A percentile compares a stretch with the other conserved stretches of the same genome.
Conservation (phyloP, 2,888 invertebrate species). For the Drosophila colorata region DNA sequence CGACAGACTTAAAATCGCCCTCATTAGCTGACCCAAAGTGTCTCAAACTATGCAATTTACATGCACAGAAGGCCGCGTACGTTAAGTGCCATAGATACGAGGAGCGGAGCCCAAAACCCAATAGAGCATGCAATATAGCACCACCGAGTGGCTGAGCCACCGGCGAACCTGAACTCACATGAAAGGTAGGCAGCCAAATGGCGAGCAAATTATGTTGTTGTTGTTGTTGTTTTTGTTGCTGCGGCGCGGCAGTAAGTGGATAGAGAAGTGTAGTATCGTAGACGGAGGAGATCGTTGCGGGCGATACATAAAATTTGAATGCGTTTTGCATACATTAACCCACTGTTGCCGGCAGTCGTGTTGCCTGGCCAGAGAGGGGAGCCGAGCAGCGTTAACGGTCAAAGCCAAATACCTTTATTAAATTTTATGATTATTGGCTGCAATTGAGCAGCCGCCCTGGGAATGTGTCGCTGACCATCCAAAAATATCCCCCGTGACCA, state of each 20-base stretch:
- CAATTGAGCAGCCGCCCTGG: constrained; percentile 72
- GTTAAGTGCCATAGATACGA: constrained; percentile 57
- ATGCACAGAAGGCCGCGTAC: constrained; percentile 65
- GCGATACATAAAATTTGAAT: constrained; percentile 85
- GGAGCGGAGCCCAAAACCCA: constrained; percentile 55
- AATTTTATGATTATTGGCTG: constrained; percentile 82
- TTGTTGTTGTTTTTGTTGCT: constrained; percentile 15
- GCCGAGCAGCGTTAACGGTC: constrained; percentile 49
- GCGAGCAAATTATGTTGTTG: constrained; percentile 77
- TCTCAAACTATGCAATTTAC: constrained; percentile 78
- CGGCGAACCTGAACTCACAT: constrained; percentile 32
- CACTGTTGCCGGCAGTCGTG: constrained; percentile 72
- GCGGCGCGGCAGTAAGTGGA: neutral
- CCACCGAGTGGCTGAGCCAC: constrained; percentile 26
- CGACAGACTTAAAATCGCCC: constrained; percentile 55
- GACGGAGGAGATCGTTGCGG: constrained; percentile 77
- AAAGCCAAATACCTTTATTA: constrained; percentile 76
- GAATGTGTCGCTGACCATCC: constrained; percentile 55
- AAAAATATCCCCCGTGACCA: neutral
- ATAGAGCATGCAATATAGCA: constrained; percentile 73
- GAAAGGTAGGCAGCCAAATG: constrained; percentile 55
- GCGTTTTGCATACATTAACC: constrained; percentile 85
- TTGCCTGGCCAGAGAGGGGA: neutral
- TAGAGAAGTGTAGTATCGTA: constrained; percentile 17
- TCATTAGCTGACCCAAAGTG: constrained; percentile 77